Percentiles rank a stretch among this genome's conserved stretches.
Conservation (phyloP, 2,113 vertebrate species). For the Microtus richardsoni region DNA sequence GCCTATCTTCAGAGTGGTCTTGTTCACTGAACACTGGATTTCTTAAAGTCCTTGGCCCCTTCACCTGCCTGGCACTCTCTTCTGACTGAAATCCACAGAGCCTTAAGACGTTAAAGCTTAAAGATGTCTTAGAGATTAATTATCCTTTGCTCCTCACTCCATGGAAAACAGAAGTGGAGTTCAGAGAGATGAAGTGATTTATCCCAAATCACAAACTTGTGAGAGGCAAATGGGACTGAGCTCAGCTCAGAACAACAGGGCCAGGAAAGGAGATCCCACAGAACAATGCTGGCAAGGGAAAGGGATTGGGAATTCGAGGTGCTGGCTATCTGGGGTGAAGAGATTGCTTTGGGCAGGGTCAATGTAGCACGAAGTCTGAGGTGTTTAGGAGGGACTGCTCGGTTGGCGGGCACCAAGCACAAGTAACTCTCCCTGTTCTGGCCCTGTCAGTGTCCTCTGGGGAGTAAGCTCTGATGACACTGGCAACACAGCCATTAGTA, state of each 20-base stretch:
- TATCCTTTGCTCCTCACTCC: constrained; percentile 26
- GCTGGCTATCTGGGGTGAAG: background rate
- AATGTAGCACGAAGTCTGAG: background rate
- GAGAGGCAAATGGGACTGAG: background rate
- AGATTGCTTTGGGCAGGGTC: background rate
- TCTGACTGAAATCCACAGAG: constrained; percentile 42
- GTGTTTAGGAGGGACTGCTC: background rate
- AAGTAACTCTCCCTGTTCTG: background rate
- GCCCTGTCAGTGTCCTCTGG: background rate
- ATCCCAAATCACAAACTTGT: constrained; percentile 15
- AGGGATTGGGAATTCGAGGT: background rate
- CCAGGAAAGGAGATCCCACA: background rate
- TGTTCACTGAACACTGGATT: constrained; percentile 5
- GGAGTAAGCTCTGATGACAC: background rate
- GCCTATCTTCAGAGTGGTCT: constrained; percentile 1
- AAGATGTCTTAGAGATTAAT: constrained; percentile 49
- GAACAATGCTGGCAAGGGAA: background rate
- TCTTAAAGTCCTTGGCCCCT: constrained; percentile 37
- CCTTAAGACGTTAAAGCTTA: constrained; percentile 29
- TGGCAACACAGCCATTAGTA: background rate
- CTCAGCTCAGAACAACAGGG: background rate
- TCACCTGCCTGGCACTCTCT: constrained; percentile 16
- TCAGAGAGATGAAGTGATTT: constrained; percentile 44
- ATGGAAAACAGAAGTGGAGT: background rate
- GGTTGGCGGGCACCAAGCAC: background rate